Base-by-base conservation (phyloP, 2,797 vertebrate genomes). In the Eulemur mongoz region DNA sequence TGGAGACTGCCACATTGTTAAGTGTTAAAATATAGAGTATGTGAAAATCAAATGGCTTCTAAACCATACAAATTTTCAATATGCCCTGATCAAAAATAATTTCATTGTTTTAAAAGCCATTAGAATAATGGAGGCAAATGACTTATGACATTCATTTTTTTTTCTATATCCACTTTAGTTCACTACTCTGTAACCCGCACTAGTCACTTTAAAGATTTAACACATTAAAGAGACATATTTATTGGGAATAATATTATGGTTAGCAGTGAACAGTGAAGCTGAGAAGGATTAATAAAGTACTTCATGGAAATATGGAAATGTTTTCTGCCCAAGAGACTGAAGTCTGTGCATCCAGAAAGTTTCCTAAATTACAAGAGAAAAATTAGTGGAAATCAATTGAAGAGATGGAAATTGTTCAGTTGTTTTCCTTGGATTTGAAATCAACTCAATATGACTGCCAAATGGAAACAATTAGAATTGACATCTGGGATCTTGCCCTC, bases 101-200 rank as follows among this genome's bases (percentile, higher is more conserved):
- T 90, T 97, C 70, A 97, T 96, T 98, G 90, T 95, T 96, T 96
- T 95, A 96, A 97, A 97, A 96, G 92, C 92, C 96, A 97, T 97
- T 98, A 97, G 69, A 97, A 97, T 96, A 97, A 97, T 96, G 85
- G 92, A 89, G 83, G 30, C 65, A 95, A 97, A 61, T 97, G 85
- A 95, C 97, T 98, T 96, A 67, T 97, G 97, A 97, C 97, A 97
- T 38, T 95, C n/a, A 14, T 82, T 93, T 97, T 86, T 87, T 92
- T 94, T 84, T 83, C 83, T 95, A 38, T 82, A 95, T 93, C 69
- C 78, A 86, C 63, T 96, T 96, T 95, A 92, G 45, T 72, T 22
- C 10, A 63, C 52, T 76, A 84, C 73, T 91, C 85, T 91, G 54
- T 97, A 96, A 95, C 90, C 88, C 30, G 9, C 89, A 94, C 82